Base-by-base conservation (phyloP, 2,113 vertebrate genomes). In the Neofelis nebulosa region DNA sequence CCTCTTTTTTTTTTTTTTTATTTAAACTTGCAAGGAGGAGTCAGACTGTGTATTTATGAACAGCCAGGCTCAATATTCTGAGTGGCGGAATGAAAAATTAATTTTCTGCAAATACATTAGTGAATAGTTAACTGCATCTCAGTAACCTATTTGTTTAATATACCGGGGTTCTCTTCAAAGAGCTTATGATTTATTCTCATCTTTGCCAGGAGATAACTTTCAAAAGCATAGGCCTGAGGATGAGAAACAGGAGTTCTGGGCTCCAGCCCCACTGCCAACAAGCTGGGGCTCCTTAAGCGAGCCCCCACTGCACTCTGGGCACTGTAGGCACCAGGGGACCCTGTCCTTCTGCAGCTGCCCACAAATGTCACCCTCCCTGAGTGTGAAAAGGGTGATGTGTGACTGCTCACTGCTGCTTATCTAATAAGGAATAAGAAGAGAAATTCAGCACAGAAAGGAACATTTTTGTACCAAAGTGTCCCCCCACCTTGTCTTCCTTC, bases 41-140 rank as follows among this genome's bases (percentile, higher is more conserved):
- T 94, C 65, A 95, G 65, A 31, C 71, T 73, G 45, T 96, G 63
- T 95, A 91, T 97, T 96, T 95, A 94, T 89, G 86, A 93, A 93
- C 12, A 97, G 86, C 69, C 65, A 96, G 66, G 33, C 21, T 91
- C 74, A 82, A 71, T 91, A 95, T 82, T 83, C 50, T 91, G 63
- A 91, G 82, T 94, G 18, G 45, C 66, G 94, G 79, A 92, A 96
- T 97, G 92, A 97, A 98, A 97, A 97, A 97, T 95, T 97, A 96
- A 96, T 97, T 97, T 97, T 98, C 74, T 93, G 97, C 87, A 96
- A 98, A 97, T 90, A 97, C 21, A 87, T 95, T 94, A 93, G 69
- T 50, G 33, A 96, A 85, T 93, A 95, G 84, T 97, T 97, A 98
- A 91, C 94, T 94, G 81, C n/a, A 66, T 95, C 80, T 94, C 27